Percentiles rank a stretch among this genome's conserved stretches.
phyloP scores from a whole-genome alignment of 2,888 invertebrate species.

The Apamea sordens region DNA sequence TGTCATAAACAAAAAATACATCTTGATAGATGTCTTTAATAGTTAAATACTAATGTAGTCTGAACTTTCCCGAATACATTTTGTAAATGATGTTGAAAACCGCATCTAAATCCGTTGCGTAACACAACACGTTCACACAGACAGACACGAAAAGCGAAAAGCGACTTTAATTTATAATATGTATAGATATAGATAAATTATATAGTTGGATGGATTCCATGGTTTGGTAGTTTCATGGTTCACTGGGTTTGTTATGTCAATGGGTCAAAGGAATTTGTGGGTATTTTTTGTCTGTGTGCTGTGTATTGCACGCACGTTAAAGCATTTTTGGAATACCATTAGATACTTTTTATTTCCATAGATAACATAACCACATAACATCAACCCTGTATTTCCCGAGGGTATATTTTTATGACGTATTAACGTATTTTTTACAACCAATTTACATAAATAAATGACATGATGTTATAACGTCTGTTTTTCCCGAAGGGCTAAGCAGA shows the following conservation, averaged over 20 bases:
- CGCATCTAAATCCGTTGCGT: neutral
- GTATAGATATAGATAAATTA: neutral
- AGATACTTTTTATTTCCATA: neutral
- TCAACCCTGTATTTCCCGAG: neutral
- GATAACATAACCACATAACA: neutral
- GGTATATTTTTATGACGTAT: neutral
- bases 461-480: neutral
- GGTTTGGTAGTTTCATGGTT: constrained; percentile 10
- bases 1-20: neutral
- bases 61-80: neutral
- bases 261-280: neutral
- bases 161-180: neutral
- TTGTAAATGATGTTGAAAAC: neutral
- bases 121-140: neutral
- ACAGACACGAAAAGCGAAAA: neutral
- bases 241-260: constrained; percentile 12
- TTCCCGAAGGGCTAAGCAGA: neutral
- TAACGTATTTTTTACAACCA: neutral
- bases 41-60: no score
- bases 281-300: neutral
- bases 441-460: neutral
- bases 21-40: no score
- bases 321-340: neutral
- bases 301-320: neutral
- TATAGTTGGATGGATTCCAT: constrained; percentile 35